Evolutionary conservation across 1,140 invertebrate genomes (phyloP), one percentile per base, ranked within the genome.

Genomic region (Rhopalosiphum maidis): DNA sequence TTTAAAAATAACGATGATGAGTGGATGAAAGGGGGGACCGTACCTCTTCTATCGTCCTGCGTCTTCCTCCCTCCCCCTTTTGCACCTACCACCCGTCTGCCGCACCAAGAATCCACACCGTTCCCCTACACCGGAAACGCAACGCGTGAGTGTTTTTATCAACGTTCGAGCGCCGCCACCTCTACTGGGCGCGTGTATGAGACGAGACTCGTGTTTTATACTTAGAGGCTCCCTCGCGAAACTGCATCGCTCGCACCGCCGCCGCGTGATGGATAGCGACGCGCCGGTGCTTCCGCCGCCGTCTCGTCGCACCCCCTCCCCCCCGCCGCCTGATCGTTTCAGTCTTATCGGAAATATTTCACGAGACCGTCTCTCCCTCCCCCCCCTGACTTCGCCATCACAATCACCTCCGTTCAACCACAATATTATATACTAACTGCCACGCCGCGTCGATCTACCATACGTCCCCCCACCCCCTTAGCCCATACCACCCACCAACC

Each of bases 271-370:
- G 91, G 91, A 92, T 92, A 92, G n/a, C 46, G 43, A 88, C 86
- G 46, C 43, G 30, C 46, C 86, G 41, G 37, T 25, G 9, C 86
- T 88, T 88, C 86, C 43, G 15, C 43, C 30, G 15, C 60, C 30
- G 48, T 51, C 48, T 15, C 85, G 43, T 46, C 43, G 15, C 41
- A n/a, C n/a, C n/a, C n/a, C n/a, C n/a, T n/a, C n/a, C n/a, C n/a
- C n/a, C 60, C 22, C 30, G 11, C 60, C 60, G n/a, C 60, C 60
- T n/a, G 60, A 77, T 77, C 60, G 60, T 77, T n/a, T 77, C 60
- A n/a, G 46, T 83, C 91, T 92, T 92, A 92, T 92, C 91, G 91
- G 35, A 83, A 92, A 92, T 92, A 92, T 92, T 92, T 83, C 85
- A 86, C 85, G 23, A 43, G 43, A 86, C 41, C 85, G 9, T 43